Conservation (phyloP, 2,113 vertebrate species). For the Columbina picui region DNA sequence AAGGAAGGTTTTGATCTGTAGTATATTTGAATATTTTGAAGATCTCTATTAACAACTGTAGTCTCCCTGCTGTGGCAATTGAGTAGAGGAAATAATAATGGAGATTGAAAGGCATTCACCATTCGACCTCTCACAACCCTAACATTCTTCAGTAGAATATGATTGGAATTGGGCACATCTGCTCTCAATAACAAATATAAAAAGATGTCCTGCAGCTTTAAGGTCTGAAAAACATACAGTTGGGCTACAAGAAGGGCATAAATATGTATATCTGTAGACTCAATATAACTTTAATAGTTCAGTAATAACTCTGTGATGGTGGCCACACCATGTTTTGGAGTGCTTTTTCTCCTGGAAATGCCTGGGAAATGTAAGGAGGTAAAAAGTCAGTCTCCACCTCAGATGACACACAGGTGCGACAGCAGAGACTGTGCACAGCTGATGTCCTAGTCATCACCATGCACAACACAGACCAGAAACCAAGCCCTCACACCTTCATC, state of each 20-base stretch:
- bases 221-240: slow-evolving; percentile 70
- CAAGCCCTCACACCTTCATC: not conserved
- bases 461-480: rapidly evolving
- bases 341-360: not conserved
- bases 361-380: not conserved
- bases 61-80: slow-evolving; percentile 73
- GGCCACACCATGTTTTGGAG: not conserved
- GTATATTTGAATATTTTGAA: slow-evolving; percentile 35
- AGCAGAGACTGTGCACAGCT: not conserved
- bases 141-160: slow-evolving; percentile 72
- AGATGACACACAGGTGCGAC: rapidly evolving
- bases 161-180: slow-evolving; percentile 80
- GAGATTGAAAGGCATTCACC: slow-evolving; percentile 78
- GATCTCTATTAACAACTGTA: slow-evolving; percentile 47
- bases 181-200: slow-evolving; percentile 80
- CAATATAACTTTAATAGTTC: slow-evolving; percentile 35
- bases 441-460: not conserved
- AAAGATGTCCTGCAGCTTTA: slow-evolving; percentile 74
- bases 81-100: slow-evolving; percentile 82
- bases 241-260: slow-evolving; percentile 62
- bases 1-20: not conserved
- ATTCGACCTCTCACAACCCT: slow-evolving; percentile 69
- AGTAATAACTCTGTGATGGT: slow-evolving; percentile 1
- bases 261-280: slow-evolving; percentile 35
- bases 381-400: not conserved